Evolutionary conservation across 2,797 vertebrate genomes (phyloP), one percentile per base, ranked within the genome.

Genomic region (Columba guinea): DNA sequence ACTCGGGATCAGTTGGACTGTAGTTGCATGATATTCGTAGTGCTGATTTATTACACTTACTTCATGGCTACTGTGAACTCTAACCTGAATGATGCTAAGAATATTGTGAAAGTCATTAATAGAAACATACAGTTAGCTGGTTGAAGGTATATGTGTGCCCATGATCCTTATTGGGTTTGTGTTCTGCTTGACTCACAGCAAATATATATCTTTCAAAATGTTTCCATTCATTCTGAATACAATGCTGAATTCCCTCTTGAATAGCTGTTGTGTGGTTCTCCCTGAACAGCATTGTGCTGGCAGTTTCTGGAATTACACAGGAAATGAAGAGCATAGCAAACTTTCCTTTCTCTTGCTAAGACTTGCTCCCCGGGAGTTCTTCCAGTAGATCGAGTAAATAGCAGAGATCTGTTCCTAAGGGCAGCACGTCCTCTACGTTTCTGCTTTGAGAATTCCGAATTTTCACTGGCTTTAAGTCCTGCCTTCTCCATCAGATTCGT

Each of bases 301-400:
- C 92, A 94, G 89, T 96, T 94, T 96, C 93, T 96, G 94, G 91
- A 94, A 89, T 96, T 96, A 95, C 93, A 95, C 92, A 95, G 94
- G 96, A 96, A 96, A 96, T 96, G 93, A 96, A 90, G 95, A 95
- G 91, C 92, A 68, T 69, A 97, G 93, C 90, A 95, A 80, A 83
- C 94, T 95, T 94, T 80, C 91, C 91, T 94, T 96, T 95, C 84
- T 95, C 84, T 92, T 92, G 88, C 78, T 81, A 95, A 92, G 90
- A 87, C 78, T 11, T 55, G 81, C 92, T 95, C 84, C 90, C 65
- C 10, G 22, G 88, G 93, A 94, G 93, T 89, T 95, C 88, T 95
- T 96, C 95, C 92, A 94, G 90, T 93, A 90, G 94, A 94, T 96
- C 64, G 13, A 96, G 84, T 96, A 93, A 95, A 95, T 75, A 96